Conservation (phyloP, 2,797 vertebrate species). For the Anas bahamensis region DNA sequence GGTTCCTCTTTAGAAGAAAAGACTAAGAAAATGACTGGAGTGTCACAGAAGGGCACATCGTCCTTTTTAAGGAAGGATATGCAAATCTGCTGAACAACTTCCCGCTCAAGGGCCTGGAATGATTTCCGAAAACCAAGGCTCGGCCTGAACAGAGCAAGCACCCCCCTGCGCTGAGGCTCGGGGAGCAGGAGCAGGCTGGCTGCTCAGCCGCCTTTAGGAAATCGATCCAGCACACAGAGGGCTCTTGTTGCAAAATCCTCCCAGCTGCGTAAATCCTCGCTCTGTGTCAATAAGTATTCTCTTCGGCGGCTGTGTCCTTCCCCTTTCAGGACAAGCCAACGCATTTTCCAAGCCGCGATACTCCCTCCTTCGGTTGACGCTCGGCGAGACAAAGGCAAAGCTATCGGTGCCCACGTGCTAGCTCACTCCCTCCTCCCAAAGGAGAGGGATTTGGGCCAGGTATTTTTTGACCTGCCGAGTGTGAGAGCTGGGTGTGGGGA, state of each 20-base stretch:
- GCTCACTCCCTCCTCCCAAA: fast-evolving
- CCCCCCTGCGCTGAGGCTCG: fast-evolving
- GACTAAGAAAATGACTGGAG: slow-evolving; percentile 40
- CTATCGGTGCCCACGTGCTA: not conserved
- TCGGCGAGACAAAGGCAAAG: not conserved
- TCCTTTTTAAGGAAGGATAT: slow-evolving; percentile 65
- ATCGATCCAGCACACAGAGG: not conserved
- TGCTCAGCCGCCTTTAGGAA: not conserved
- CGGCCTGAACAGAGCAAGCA: not conserved
- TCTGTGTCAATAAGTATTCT: not conserved
- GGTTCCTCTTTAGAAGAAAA: slow-evolving; percentile 62
- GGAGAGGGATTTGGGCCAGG: not conserved
- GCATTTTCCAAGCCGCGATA: not conserved
- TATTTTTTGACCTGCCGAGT: fast-evolving
- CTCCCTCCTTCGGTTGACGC: not conserved
- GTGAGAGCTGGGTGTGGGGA: not conserved
- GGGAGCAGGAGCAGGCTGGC: not conserved
- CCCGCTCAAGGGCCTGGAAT: not conserved
- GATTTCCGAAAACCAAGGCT: not conserved
- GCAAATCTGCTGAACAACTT: slow-evolving; percentile 22
- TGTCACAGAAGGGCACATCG: slow-evolving; percentile 52
- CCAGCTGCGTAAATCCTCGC: not conserved
- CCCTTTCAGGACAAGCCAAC: not conserved
- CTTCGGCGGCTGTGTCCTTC: not conserved
- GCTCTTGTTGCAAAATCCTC: not conserved